These are phyloP conservation scores for Leucophenga maculata DNA, from an alignment of 2,888 invertebrate species.

Conservation along the genomic window DNA sequence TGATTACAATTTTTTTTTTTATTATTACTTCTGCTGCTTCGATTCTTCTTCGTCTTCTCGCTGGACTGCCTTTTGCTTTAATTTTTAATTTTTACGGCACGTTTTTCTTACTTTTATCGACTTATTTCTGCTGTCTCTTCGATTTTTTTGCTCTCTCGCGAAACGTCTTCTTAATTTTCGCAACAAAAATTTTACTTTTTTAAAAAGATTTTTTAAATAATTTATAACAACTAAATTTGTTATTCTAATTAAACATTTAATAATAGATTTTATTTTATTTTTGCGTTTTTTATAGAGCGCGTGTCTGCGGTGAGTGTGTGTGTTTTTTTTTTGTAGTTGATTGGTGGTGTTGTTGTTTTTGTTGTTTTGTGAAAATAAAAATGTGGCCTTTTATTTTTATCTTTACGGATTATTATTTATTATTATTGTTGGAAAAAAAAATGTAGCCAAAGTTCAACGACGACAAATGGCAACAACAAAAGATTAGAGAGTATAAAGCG, in stretches of 20 bases:
- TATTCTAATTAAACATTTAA: constrained; percentile 63
- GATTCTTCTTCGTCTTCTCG: constrained; percentile 31
- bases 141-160: constrained; percentile 11
- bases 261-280: constrained; percentile 24
- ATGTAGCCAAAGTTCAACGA: too few relatives aligned
- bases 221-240: constrained; percentile 62
- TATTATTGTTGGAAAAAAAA: too few relatives aligned
- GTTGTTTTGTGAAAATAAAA: not conserved
- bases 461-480: too few relatives aligned
- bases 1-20: constrained; percentile 41
- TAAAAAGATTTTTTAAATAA: constrained; percentile 54
- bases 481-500: too few relatives aligned
- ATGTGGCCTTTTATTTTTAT: too few relatives aligned
- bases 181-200: constrained; percentile 60
- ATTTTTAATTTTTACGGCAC: constrained; percentile 33
- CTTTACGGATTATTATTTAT: too few relatives aligned
- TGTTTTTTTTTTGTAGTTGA: constrained; percentile 33
- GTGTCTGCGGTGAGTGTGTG: constrained; percentile 7
- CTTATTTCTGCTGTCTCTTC: constrained; percentile 10
- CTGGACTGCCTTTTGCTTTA: constrained; percentile 14
- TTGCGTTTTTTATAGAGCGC: constrained; percentile 28
- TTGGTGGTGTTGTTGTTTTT: constrained; percentile 23
- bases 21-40: constrained; percentile 35
- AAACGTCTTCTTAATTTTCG: constrained; percentile 38
- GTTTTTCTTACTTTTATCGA: constrained; percentile 37